Evolutionary conservation across 2,113 vertebrate genomes (phyloP), one percentile per base, ranked within the genome.

Genomic region (Jacana jacana): DNA sequence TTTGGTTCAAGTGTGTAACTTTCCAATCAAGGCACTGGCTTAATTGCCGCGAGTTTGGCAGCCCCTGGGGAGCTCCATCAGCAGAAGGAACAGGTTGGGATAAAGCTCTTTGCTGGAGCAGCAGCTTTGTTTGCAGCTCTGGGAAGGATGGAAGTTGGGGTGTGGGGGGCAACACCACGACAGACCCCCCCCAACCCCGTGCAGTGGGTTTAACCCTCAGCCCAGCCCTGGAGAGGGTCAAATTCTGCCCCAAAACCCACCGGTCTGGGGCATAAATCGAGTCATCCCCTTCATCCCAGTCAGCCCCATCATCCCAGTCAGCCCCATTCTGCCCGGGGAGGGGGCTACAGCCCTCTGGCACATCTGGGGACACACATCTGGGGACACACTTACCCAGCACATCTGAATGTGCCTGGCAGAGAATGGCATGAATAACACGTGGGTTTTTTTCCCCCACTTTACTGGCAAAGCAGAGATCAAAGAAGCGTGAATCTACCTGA

Each of bases 11-110:
- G 86, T 65, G 76, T 2, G 4, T 75, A 10, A 80, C 70, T 88
- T 92, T 81, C 83, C 73, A 94, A 73, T 95, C 93, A 94, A 96
- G 86, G 88, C 63, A 13, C 64, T 77, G 3, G 13, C 48, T 96
- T 92, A 95, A 95, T 89, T 93, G 77, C 16, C 3, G 31, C 10
- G 89, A 65, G 39, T 51, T 93, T 71, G 66, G 51, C 83, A 66
- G 73, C 95, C 83, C 82, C 82, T 13, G 10, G 69, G 88, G 80
- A 93, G 76, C 54, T 91, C 95, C 89, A 88, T 71, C 86, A 92
- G 78, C 81, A 91, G 57, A 61, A 57, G 46, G 2, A 1, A 42
- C 9, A 2, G 25, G 25, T 70, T 88, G 27, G 7, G 20, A 84
- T 17, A 28, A 89, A 81, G 3, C 30, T 86, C 60, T 70, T 46